phyloP scores from a whole-genome alignment of 2,113 vertebrate species.

The Odobenus rosmarus region DNA sequence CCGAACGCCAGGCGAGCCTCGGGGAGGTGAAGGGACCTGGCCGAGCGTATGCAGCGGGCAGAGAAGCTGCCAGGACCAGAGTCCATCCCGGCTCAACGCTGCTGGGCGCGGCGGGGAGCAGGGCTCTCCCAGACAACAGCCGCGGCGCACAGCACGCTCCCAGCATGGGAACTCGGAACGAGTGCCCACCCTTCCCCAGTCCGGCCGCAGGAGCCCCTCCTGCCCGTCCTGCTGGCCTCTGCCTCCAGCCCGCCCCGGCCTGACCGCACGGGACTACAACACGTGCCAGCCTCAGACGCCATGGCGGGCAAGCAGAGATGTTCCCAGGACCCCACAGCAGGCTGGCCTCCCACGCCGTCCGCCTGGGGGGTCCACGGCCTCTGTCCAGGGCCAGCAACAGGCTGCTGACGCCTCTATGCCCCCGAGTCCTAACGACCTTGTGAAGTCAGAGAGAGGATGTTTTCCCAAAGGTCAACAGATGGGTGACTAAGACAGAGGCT shows the following conservation, averaged over 20 bases:
- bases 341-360: not conserved
- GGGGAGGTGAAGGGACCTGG: not conserved
- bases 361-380: not conserved
- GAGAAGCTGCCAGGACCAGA: not conserved
- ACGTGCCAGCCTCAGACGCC: not conserved
- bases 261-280: not conserved
- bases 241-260: not conserved
- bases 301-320: accelerated
- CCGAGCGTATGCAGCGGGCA: accelerated
- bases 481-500: not conserved
- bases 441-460: not conserved
- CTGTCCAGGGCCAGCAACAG: not conserved
- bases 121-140: not conserved
- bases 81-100: not conserved
- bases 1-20: not conserved
- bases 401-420: not conserved
- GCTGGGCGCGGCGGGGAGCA: not conserved
- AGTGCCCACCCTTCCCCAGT: not conserved
- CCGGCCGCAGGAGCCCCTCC: not conserved
- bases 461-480: not conserved
- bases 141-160: accelerated
- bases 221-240: not conserved
- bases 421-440: not conserved
- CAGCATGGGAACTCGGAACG: accelerated
- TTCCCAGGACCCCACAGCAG: not conserved